Evolutionary conservation across 2,888 invertebrate species (phyloP).

Genomic region (Poecilobothrus nobilitatus): DNA sequence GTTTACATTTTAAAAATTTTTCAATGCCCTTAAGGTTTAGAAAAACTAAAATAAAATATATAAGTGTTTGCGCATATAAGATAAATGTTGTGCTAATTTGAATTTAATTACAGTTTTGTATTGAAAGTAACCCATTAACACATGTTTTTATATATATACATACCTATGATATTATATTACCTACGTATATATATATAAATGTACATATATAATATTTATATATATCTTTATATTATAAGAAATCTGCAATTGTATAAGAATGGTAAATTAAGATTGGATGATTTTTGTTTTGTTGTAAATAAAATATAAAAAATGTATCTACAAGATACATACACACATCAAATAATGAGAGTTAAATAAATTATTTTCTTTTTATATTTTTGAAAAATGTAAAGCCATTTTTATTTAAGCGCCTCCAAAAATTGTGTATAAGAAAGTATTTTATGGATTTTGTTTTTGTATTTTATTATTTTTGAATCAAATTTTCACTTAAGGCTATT

Average conservation of each 20-base stretch:
- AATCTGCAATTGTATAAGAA: too few relatives aligned
- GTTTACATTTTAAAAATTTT: background rate
- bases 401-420: background rate
- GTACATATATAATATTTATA: background rate
- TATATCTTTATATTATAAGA: too few relatives aligned
- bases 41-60: background rate
- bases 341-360: background rate
- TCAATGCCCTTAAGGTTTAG: background rate
- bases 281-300: background rate
- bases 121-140: conserved; percentile 31
- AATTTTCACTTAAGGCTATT: background rate
- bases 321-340: background rate
- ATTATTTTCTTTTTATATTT: background rate
- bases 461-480: background rate
- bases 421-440: background rate
- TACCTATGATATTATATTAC: too few relatives aligned
- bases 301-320: background rate
- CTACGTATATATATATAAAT: conserved; percentile 2
- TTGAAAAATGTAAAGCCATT: background rate
- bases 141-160: conserved; percentile 25
- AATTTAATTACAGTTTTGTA: conserved; percentile 38
- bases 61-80: conserved; percentile 19
- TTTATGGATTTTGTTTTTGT: background rate
- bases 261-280: too few relatives aligned
- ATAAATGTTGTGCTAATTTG: conserved; percentile 39